Base-by-base conservation (phyloP, 2,797 vertebrate species). In the Sebastes paucispinis region DNA sequence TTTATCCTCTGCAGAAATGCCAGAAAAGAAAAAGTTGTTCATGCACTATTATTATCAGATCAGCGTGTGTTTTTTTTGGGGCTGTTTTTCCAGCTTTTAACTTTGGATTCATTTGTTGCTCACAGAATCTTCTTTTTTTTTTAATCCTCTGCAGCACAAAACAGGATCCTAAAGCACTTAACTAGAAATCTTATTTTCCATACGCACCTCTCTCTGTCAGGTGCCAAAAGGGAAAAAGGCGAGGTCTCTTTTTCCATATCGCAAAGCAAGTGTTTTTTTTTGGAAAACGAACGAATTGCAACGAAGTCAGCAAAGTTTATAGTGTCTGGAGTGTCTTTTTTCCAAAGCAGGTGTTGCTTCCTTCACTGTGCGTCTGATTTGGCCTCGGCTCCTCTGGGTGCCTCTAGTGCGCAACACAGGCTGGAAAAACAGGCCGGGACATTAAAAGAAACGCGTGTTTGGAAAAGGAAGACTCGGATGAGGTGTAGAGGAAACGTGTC, bases 371-470 rank as follows among this genome's bases (percentile, higher is more conserved):
- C 86, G 74, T 85, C 83, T 90, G 87, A 77, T 91, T 88, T 92
- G 94, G 90, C 91, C 90, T 91, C 85, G 78, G 80, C 91, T 93
- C 92, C 92, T 95, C 94, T 93, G 95, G 95, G 95, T 95, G 91
- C 95, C 39, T 43, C 5, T 43, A 80, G 94, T 96, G 95, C 96
- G 96, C 88, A 83, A 83, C 90, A 89, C 88, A 96, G 96, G 96
- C 96, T 98, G 97, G 97, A 98, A 98, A 98, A 97, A 97, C 96
- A 96, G 95, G 96, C 94, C 93, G 94, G 95, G 94, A 97, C 97
- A 97, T 98, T 96, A 98, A 97, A 97, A 97, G 96, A 94, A 95
- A 95, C 47, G 94, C 93, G 91, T 98, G 97, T 97, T 98, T 98
- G 95, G 96, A 96, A 98, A 98, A 96, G 97, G 97, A 98, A 98